A percentile compares a stretch with the other conserved stretches of the same genome.
phyloP scores from a whole-genome alignment of 53 echinoderm and acorn worm species.

The Echinometra lucunter region DNA sequence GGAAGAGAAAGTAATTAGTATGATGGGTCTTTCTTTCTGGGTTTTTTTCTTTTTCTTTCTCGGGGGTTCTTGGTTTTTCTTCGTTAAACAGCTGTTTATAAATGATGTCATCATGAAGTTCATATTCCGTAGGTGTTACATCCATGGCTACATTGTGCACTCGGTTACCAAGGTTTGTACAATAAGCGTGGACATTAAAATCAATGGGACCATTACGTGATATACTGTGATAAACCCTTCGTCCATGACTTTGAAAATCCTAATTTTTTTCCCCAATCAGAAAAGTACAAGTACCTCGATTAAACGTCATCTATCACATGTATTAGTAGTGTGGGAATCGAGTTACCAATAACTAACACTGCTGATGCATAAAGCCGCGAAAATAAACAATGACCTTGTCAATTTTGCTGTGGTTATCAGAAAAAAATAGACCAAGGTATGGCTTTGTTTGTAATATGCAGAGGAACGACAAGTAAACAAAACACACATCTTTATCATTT shows the following conservation, averaged over 20 bases:
- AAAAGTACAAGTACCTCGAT: conserved; percentile 16
- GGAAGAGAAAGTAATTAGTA: neutral
- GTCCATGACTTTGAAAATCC: conserved; percentile 12
- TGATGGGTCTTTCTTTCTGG: no score
- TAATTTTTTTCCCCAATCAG: neutral
- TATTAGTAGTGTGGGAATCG: neutral
- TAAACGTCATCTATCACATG: neutral
- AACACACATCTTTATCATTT: neutral
- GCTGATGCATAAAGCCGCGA: neutral
- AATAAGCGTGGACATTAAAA: neutral
- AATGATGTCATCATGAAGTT: neutral
- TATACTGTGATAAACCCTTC: conserved; percentile 23
- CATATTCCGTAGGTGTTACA: neutral
- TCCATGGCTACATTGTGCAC: neutral
- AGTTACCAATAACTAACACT: neutral
- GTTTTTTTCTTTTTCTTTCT: neutral
- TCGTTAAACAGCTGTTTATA: neutral
- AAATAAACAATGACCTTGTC: conserved; percentile 20
- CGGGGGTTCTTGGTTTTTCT: neutral
- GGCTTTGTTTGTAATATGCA: no score
- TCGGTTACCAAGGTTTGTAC: neutral
- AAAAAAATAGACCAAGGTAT: neutral
- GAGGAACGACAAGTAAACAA: neutral
- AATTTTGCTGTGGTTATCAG: neutral
- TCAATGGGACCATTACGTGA: neutral